These are phyloP conservation scores for Euphydryas editha DNA, from an alignment of 2,888 invertebrate species.

Conservation along the genomic window DNA sequence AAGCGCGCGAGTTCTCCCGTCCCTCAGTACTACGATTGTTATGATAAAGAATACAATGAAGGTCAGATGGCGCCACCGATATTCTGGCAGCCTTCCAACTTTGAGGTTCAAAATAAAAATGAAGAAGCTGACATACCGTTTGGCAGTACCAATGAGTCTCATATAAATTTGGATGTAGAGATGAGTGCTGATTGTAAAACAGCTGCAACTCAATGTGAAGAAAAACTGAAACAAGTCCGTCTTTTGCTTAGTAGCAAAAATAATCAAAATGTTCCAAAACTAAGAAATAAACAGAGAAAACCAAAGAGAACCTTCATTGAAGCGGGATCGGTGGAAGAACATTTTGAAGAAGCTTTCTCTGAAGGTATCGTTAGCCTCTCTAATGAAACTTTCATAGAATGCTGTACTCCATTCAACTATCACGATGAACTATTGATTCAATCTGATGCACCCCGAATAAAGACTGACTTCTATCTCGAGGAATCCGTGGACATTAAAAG, in stretches of 20 bases:
- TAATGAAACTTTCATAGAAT: conserved; percentile 56
- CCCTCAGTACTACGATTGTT: conserved; percentile 58
- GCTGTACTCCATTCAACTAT: conserved; percentile 53
- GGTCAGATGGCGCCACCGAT: conserved; percentile 55
- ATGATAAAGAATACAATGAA: conserved; percentile 47
- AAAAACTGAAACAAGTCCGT: conserved; percentile 65
- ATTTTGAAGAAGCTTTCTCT: conserved; percentile 69
- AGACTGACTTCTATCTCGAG: conserved; percentile 50
- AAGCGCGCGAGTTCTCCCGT: conserved; percentile 56
- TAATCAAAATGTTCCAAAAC: conserved; percentile 46
- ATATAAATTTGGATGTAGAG: conserved; percentile 52
- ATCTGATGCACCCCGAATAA: conserved; percentile 55
- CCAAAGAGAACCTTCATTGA: conserved; percentile 64
- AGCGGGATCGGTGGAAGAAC: conserved; percentile 59
- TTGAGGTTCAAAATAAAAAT: conserved; percentile 67
- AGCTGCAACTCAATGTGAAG: conserved; percentile 65
- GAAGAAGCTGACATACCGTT: conserved; percentile 53
- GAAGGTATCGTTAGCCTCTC: conserved; percentile 64
- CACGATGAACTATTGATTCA: conserved; percentile 53
- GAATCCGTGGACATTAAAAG: conserved; percentile 48
- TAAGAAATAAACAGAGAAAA: conserved; percentile 41
- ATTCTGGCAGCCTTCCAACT: conserved; percentile 65
- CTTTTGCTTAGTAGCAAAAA: conserved; percentile 53
- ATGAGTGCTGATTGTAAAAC: conserved; percentile 59
- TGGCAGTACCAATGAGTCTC: conserved; percentile 47